Conservation (phyloP, 2,888 invertebrate species). For the Hedya salicella region DNA sequence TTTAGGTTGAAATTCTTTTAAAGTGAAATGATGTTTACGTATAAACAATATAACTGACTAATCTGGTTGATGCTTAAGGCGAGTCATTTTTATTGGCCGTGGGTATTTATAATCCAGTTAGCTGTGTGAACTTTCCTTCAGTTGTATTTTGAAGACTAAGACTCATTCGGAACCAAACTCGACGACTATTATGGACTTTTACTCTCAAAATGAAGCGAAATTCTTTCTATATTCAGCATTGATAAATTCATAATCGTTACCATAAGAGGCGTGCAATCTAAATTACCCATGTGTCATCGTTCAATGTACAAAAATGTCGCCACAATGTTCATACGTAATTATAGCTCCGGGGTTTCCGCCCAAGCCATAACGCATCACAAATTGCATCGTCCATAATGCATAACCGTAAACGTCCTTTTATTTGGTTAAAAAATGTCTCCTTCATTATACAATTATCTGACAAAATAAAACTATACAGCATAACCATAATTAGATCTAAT, state of each 20-base stretch:
- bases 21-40: no score
- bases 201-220: background rate
- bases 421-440: conserved; percentile 42
- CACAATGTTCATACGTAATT: conserved; percentile 27
- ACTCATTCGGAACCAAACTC: no score
- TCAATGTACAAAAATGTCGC: conserved; percentile 31
- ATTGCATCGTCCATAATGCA: conserved; percentile 37
- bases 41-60: no score
- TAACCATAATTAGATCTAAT: conserved; percentile 67
- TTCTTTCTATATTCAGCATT: background rate
- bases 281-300: conserved; percentile 23
- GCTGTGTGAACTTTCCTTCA: no score
- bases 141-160: no score
- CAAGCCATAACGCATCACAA: conserved; percentile 28
- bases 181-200: background rate
- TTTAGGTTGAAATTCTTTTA: no score
- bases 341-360: conserved; percentile 29
- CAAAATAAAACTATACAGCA: conserved; percentile 47
- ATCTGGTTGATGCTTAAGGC: no score
- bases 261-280: background rate
- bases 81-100: no score
- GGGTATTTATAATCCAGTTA: no score
- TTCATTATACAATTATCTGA: conserved; percentile 40
- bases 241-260: background rate
- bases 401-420: conserved; percentile 38